phyloP scores from a whole-genome alignment of 2,113 vertebrate species.

The Prietella phreatophila region DNA sequence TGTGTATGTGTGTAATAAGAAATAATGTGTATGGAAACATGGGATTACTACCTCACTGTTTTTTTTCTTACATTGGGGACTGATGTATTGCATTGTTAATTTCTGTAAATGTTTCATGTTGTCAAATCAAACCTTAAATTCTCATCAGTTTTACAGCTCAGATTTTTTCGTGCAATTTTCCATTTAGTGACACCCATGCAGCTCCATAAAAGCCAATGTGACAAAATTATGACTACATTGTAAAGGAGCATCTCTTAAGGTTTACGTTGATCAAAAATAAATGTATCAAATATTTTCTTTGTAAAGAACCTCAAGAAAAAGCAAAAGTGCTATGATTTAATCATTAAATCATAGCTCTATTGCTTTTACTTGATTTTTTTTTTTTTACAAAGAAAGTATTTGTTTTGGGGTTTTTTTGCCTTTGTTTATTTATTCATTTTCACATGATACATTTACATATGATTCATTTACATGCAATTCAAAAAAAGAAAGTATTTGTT shows the following conservation, averaged over 20 bases:
- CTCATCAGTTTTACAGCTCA: neutral
- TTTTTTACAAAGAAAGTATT: too few species aligned
- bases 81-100: neutral
- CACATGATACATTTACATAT: too few species aligned
- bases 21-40: neutral
- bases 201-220: neutral
- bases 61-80: neutral
- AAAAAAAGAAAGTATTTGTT: too few species aligned
- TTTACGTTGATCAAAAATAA: too few species aligned
- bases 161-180: neutral
- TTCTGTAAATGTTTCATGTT: neutral
- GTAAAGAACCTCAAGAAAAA: too few species aligned
- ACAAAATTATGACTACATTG: neutral
- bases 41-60: neutral
- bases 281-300: too few species aligned
- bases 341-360: too few species aligned
- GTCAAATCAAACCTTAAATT: neutral
- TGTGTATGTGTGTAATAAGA: neutral
- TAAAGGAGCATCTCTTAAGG: neutral
- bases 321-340: neutral
- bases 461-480: too few species aligned
- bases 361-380: too few species aligned
- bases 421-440: too few species aligned
- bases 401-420: too few species aligned
- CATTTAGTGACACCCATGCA: neutral